Conservation (phyloP, 2,113 vertebrate species). For the Vulpes lagopus region DNA sequence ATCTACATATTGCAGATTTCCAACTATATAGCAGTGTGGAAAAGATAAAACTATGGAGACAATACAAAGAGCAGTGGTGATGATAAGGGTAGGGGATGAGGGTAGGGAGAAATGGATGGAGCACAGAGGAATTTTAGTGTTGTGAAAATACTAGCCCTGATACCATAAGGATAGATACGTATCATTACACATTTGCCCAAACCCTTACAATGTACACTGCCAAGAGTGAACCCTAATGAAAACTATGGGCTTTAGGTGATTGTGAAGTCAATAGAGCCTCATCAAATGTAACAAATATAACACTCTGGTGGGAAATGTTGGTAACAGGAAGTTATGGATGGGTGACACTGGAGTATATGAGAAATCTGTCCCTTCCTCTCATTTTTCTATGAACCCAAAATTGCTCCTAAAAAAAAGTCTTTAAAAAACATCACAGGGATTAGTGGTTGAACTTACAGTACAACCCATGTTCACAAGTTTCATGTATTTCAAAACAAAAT, state of each 20-base stretch:
- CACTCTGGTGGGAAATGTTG: neutral
- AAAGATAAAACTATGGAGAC: neutral
- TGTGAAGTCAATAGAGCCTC: neutral
- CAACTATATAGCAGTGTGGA: neutral
- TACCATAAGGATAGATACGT: neutral
- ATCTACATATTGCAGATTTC: neutral
- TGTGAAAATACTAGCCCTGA: neutral
- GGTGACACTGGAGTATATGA: neutral
- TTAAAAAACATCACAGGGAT: neutral
- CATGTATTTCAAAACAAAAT: neutral
- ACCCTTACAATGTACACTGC: neutral
- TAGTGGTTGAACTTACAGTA: neutral
- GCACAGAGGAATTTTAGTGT: neutral
- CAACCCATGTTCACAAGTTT: neutral
- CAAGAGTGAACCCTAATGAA: neutral
- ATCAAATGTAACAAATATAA: neutral
- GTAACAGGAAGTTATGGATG: neutral
- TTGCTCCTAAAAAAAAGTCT: neutral
- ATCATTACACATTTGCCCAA: neutral
- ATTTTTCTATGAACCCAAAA: neutral
- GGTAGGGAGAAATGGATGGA: neutral
- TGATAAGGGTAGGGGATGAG: neutral
- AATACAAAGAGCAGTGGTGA: neutral
- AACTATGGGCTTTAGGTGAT: neutral
- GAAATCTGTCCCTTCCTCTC: neutral